These are phyloP conservation scores for Tiliqua scincoides DNA, from an alignment of 2,113 vertebrate species.

Conservation along the genomic window DNA sequence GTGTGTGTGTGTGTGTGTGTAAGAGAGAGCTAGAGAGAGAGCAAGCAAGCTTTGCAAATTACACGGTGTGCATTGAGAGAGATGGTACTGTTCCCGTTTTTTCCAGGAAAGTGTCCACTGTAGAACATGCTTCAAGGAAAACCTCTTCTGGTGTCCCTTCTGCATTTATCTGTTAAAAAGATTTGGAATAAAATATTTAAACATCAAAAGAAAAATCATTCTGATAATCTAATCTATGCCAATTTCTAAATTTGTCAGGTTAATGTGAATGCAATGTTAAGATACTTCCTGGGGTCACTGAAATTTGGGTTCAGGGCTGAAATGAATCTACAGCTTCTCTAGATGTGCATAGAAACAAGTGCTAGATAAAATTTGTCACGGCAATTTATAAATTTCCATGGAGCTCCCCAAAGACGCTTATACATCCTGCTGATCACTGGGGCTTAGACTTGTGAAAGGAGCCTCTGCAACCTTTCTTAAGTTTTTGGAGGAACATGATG, in stretches of 20 bases:
- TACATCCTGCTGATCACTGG: not conserved
- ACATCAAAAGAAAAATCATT: not conserved
- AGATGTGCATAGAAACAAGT: no score
- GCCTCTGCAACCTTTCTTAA: no score
- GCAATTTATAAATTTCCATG: no score
- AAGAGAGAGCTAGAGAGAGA: not conserved
- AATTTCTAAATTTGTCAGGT: not conserved
- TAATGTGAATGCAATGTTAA: not conserved
- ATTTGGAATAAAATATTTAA: not conserved
- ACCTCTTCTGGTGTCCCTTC: slow-evolving; percentile 87
- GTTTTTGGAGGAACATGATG: not conserved
- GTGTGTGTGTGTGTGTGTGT: not conserved
- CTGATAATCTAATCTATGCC: not conserved
- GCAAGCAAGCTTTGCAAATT: slow-evolving; percentile 21
- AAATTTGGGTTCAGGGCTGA: not conserved
- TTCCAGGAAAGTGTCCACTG: slow-evolving; percentile 80
- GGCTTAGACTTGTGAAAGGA: no score
- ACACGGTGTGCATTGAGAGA: slow-evolving; percentile 42
- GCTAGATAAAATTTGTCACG: no score
- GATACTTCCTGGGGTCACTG: not conserved
- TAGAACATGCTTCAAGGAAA: slow-evolving; percentile 86
- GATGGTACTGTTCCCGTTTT: slow-evolving; percentile 46
- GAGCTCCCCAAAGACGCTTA: no score
- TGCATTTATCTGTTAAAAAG: slow-evolving; percentile 84
- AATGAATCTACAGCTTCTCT: not conserved